Evolutionary conservation across 2,797 vertebrate genomes (phyloP), one percentile per base, ranked within the genome.

Genomic region (Loriculus beryllinus): DNA sequence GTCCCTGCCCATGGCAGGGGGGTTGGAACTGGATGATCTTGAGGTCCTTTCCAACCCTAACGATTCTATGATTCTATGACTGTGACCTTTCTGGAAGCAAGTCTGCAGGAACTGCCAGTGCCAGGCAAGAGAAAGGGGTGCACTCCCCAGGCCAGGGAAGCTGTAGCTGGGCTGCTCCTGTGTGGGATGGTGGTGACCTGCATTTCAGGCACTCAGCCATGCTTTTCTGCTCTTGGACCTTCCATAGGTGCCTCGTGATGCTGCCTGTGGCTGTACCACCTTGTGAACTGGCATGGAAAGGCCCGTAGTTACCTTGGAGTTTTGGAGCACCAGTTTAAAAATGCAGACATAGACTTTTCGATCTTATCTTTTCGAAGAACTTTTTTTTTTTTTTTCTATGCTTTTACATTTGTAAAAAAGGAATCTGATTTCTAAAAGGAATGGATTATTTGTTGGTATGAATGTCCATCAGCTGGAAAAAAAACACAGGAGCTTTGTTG

Each of bases 151-250:
- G 18, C 17, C 14, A 15, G 35, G 45, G 37, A 64, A 54, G 23
- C 13, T 0, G 1, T 39, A 56, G 20, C 12, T 1, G 2, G 35
- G 40, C 29, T 0, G 2, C 17, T 45, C 28, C 0, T 1, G 15
- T 31, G 35, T 3, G 2, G 37, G 31, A 8, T 25, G 29, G 16
- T 11, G 31, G 6, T 74, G 59, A 45, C 35, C 28, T 20, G 23
- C 59, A 19, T 20, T 40, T 51, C 33, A n/a, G 59, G 23, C 42
- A 21, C 47, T 31, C 6, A 6, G 37, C 28, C 39, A 6, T 0
- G 0, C 18, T 67, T 12, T 39, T 28, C 59, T 21, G 21, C 43
- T 71, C 12, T 29, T 23, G 49, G n/a, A 49, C 8, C 16, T 14
- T 40, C 39, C 19, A 0, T 0, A 35, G 52, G 33, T 49, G 35